These are phyloP conservation scores for Erebia aethiops DNA, from an alignment of 2,888 invertebrate genomes.

Conservation along the genomic window DNA sequence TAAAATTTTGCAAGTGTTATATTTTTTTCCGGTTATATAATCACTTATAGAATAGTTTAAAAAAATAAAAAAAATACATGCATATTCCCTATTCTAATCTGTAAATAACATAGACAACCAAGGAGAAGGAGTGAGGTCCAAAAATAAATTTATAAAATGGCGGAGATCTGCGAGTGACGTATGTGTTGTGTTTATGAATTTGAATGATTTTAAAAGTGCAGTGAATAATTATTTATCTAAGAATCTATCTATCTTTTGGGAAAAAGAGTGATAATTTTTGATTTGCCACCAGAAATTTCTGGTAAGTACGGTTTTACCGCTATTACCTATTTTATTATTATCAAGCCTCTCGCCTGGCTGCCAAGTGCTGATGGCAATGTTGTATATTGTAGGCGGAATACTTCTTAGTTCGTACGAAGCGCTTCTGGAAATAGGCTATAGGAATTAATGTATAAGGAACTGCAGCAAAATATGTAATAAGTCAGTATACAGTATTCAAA, in stretches of 20 bases:
- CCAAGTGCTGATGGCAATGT: conserved; percentile 47
- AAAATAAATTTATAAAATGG: conserved; percentile 73
- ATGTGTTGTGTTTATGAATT: conserved; percentile 78
- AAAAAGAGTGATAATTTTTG: conserved; percentile 11
- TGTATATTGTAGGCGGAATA: conserved; percentile 61
- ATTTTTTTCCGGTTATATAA: no score
- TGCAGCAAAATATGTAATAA: neutral
- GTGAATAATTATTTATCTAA: conserved; percentile 66
- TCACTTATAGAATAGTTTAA: no score
- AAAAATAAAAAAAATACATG: no score
- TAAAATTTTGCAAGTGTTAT: no score
- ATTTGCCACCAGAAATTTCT: conserved; percentile 26
- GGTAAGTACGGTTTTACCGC: conserved; percentile 55
- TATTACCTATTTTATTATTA: conserved; percentile 40
- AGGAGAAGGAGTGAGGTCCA: conserved; percentile 29
- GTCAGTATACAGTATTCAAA: neutral
- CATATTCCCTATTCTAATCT: no score
- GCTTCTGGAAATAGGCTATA: neutral
- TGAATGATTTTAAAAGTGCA: conserved; percentile 51
- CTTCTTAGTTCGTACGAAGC: conserved; percentile 26
- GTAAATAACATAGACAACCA: conserved; percentile 29
- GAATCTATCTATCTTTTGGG: conserved; percentile 23
- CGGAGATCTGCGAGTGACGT: conserved; percentile 74
- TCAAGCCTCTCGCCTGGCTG: conserved; percentile 42
- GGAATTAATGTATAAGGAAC: neutral